Evolutionary conservation across 2,113 vertebrate genomes (phyloP).

Genomic region (Crotalus viridis): DNA sequence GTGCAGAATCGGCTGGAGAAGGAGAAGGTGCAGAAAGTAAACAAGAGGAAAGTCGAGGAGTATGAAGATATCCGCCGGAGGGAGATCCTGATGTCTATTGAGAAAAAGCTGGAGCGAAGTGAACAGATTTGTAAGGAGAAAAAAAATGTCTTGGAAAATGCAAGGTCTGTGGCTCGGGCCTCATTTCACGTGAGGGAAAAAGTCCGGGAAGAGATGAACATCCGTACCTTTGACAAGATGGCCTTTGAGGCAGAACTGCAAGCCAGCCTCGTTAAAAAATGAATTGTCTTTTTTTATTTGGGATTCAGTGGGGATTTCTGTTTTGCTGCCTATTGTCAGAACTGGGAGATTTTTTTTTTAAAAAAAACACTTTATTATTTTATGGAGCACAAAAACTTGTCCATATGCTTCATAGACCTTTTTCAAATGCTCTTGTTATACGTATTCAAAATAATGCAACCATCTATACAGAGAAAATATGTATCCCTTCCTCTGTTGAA

Average conservation of each 20-base stretch:
- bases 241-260: conserved; percentile 91
- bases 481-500: background rate
- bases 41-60: conserved; percentile 89
- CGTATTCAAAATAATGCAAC: conserved; percentile 8
- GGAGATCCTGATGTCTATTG: conserved; percentile 92
- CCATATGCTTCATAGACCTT: conserved; percentile 60
- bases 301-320: background rate
- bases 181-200: conserved; percentile 94
- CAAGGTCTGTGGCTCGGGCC: conserved; percentile 89
- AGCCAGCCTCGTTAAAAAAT: conserved; percentile 88
- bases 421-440: conserved; percentile 24
- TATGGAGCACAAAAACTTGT: conserved; percentile 49
- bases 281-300: conserved; percentile 44
- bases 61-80: conserved; percentile 83
- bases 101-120: conserved; percentile 93
- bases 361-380: background rate
- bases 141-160: conserved; percentile 88
- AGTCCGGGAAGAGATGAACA: conserved; percentile 92
- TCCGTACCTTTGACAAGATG: conserved; percentile 96
- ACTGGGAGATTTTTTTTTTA: background rate
- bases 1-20: conserved; percentile 87
- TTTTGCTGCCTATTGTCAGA: background rate
- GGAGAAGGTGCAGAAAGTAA: conserved; percentile 86
- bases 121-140: conserved; percentile 93
- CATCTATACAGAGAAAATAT: conserved; percentile 17